These are phyloP conservation scores for Pheosia tremula DNA, from an alignment of 2,888 invertebrate species.

Conservation along the genomic window DNA sequence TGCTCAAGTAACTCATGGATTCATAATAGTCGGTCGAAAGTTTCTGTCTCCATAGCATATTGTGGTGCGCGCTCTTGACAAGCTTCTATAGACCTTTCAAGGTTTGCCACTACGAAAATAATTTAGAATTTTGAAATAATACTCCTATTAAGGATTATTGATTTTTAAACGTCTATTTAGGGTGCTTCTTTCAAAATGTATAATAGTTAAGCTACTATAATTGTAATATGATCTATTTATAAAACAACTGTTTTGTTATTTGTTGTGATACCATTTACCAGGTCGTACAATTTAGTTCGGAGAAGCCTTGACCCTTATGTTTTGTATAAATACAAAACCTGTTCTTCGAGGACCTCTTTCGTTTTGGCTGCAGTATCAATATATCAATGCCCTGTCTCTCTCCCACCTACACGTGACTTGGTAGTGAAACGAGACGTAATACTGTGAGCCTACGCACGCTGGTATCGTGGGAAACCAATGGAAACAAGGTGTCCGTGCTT, in stretches of 20 bases:
- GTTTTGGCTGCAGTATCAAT: constrained; percentile 44
- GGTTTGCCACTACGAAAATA: constrained; percentile 23
- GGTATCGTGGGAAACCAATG: constrained; percentile 72
- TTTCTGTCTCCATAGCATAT: constrained; percentile 32
- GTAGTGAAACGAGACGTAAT: constrained; percentile 46
- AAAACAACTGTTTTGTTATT: constrained; percentile 6
- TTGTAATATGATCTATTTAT: too few species aligned
- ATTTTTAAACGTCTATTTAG: constrained; percentile 14
- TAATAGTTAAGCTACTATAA: too few species aligned
- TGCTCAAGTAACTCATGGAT: constrained; percentile 49
- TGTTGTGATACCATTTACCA: constrained; percentile 1
- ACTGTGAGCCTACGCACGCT: constrained; percentile 47
- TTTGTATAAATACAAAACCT: constrained; percentile 50
- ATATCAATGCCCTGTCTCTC: constrained; percentile 25
- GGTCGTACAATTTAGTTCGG: constrained; percentile 24
- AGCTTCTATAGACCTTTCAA: constrained; percentile 26
- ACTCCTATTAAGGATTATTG: constrained; percentile 11
- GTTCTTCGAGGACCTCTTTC: constrained; percentile 59
- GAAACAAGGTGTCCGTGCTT: constrained; percentile 69
- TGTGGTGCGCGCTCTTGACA: constrained; percentile 27
- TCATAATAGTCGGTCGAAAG: constrained; percentile 31
- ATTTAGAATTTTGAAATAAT: constrained; percentile 11
- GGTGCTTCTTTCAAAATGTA: too few species aligned
- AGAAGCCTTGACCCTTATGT: constrained; percentile 55
- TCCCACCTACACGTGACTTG: constrained; percentile 24